Percentiles rank a stretch among this genome's conserved stretches.
These are phyloP conservation scores for Myotis davidii DNA, from an alignment of 2,113 vertebrate species.

Conservation along the genomic window DNA sequence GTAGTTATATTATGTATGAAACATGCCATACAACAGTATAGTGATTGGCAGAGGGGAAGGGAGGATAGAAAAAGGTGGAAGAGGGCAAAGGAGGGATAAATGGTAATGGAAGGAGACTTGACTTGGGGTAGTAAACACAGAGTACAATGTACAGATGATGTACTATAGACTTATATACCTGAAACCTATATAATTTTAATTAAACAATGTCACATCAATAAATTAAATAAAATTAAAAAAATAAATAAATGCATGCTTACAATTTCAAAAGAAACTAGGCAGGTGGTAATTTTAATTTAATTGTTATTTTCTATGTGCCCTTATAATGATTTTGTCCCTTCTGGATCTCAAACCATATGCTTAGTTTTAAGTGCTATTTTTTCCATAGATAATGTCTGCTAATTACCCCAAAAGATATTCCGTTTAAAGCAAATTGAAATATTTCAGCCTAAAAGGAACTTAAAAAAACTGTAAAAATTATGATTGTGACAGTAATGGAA, in stretches of 20 bases:
- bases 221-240: background rate
- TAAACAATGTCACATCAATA: background rate
- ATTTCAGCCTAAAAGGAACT: background rate
- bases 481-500: background rate
- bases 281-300: conserved; percentile 45
- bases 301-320: background rate
- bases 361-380: background rate
- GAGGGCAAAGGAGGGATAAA: background rate
- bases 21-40: background rate
- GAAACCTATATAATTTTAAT: background rate
- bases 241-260: background rate
- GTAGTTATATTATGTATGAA: background rate
- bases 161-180: background rate
- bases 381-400: background rate
- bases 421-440: background rate
- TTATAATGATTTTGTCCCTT: conserved; percentile 38
- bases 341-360: conserved; percentile 29
- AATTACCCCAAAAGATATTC: background rate
- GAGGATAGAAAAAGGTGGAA: background rate
- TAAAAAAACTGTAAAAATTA: background rate
- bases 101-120: background rate
- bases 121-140: background rate
- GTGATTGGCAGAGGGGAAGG: background rate
- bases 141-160: background rate
- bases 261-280: background rate